Evolutionary conservation across 2,888 invertebrate species (phyloP).

Genomic region (Spodoptera picta): DNA sequence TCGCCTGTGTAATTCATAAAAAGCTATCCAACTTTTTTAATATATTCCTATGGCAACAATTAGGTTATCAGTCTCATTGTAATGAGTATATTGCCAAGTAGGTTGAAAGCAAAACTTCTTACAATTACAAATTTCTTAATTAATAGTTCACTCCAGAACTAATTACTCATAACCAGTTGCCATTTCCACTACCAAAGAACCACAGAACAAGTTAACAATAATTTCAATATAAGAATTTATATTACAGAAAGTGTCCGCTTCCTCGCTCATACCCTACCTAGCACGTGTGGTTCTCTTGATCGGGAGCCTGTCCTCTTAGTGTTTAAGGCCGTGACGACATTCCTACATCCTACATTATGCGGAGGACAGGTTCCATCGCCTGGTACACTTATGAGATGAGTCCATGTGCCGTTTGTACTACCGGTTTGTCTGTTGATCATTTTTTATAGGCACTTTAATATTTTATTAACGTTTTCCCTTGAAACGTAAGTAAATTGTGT

Average conservation of each 20-base stretch:
- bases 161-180: no score
- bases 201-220: no score
- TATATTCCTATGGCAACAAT: no score
- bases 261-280: neutral
- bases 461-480: constrained; percentile 46
- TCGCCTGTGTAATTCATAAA: no score
- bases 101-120: no score
- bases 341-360: constrained; percentile 54
- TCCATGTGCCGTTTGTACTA: constrained; percentile 50
- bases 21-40: no score
- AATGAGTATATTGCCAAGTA: no score
- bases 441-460: constrained; percentile 46
- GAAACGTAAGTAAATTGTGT: constrained; percentile 9
- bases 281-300: constrained; percentile 35
- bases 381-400: constrained; percentile 56
- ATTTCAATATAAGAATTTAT: no score
- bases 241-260: neutral
- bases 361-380: constrained; percentile 56
- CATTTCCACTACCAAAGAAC: no score
- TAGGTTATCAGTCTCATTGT: no score
- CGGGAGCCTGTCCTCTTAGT: constrained; percentile 40
- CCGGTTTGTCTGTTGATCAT: constrained; percentile 52
- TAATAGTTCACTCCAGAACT: no score
- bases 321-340: constrained; percentile 51
- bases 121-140: no score